Conservation (phyloP, 2,113 vertebrate species). For the Hippolais icterina region DNA sequence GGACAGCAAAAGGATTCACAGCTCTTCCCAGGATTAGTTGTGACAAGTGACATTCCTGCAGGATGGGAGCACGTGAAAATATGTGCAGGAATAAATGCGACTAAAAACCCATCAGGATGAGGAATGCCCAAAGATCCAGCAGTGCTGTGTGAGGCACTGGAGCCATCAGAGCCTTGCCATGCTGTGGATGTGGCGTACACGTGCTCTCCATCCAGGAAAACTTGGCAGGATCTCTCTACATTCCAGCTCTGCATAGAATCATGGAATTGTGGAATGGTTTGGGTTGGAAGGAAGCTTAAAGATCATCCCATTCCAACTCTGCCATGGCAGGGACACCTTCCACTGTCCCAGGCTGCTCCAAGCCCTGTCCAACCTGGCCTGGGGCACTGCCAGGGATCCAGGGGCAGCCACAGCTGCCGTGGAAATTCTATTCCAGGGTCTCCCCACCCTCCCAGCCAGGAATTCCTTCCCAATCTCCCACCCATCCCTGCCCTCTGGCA, state of each 20-base stretch:
- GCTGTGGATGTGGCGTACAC: background rate
- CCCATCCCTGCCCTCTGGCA: background rate
- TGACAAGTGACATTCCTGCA: background rate
- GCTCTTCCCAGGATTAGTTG: background rate
- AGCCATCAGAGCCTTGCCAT: background rate
- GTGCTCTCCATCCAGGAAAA: background rate
- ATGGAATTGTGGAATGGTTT: background rate
- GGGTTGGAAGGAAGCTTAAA: background rate
- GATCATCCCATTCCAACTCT: rapidly evolving
- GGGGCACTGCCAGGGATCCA: background rate
- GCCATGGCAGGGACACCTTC: background rate
- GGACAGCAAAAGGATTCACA: background rate
- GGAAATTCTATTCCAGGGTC: rapidly evolving
- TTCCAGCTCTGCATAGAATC: background rate
- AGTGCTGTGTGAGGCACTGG: background rate
- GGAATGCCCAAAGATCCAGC: background rate
- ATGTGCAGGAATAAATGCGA: background rate
- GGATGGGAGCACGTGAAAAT: background rate
- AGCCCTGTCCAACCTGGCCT: rapidly evolving
- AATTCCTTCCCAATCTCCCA: background rate
- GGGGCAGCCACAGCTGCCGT: background rate
- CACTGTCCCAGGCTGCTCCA: rapidly evolving
- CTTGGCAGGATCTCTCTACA: rapidly evolving
- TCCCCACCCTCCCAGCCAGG: rapidly evolving
- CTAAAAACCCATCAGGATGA: background rate